Base-by-base conservation (phyloP, 2,797 vertebrate species). In the Urophycis tenuis region DNA sequence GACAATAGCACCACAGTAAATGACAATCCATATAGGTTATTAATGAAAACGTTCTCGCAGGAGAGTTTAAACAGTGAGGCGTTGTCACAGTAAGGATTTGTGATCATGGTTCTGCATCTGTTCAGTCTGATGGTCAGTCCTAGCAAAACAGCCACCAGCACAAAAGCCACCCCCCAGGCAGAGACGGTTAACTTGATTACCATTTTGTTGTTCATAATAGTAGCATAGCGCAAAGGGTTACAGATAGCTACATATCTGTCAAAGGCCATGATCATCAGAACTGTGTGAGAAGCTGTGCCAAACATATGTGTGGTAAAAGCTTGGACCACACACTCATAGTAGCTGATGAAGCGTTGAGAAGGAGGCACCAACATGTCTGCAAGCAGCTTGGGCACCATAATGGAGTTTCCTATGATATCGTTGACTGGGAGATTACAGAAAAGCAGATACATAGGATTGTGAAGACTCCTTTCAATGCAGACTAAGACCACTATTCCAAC, bases 201-300 rank as follows among this genome's bases (percentile, higher is more conserved):
- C 12, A 85, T 91, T 0, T 80, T 84, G 19, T 85, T 91, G 0
- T 84, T 94, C n/a, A 95, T 83, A 19, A 92, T 87, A 3, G 88
- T 29, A 0, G 82, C 0, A 45, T 95, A 95, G 22, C 79, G 79
- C 77, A 95, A 78, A 0, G 94, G 94, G 12, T 93, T 80, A 0
- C 94, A 95, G 73, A 95, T 90, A 10, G 94, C 94, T 41, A 95
- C 84, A 0, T 94, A 95, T 0, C 92, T 88, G 84, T 96, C 94
- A 0, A 93, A 92, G 0, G 93, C 93, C 95, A 95, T 95, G 2
- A 93, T 92, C 86, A 95, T 87, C 78, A 95, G 86, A 1, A 95
- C 84, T 0, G 92, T 92, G 0, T 94, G 93, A 0, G 91, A 89
- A 0, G 89, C 84, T 0, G 93, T 91, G 30, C 87, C 90, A 30